phyloP scores from a whole-genome alignment of 2,113 vertebrate species.

The Columbina picui region DNA sequence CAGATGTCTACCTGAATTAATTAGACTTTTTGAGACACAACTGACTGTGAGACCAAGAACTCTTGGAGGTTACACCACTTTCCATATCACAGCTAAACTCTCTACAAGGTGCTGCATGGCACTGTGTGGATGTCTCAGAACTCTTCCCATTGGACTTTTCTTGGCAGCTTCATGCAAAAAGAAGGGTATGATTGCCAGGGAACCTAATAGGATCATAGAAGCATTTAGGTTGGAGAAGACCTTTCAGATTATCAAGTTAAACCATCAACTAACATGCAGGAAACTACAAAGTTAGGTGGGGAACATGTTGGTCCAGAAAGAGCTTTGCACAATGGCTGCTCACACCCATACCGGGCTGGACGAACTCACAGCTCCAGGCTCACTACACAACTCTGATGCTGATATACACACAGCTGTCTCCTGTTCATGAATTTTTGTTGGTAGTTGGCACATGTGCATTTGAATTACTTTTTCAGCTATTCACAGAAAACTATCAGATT shows the following conservation, averaged over 20 bases:
- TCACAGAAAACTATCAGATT: neutral
- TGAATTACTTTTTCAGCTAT: neutral
- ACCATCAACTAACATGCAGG: neutral
- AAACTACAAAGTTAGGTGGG: neutral
- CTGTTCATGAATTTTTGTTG: neutral
- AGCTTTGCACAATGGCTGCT: neutral
- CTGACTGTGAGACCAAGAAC: neutral
- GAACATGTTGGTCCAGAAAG: neutral
- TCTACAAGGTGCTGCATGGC: neutral
- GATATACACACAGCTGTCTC: neutral
- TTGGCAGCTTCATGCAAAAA: neutral
- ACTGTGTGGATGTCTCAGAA: neutral
- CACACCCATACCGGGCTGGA: neutral
- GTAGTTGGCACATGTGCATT: neutral
- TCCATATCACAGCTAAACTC: neutral
- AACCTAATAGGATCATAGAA: neutral
- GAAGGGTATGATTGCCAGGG: rapidly evolving
- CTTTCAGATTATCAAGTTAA: neutral
- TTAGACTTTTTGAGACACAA: neutral
- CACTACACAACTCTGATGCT: neutral
- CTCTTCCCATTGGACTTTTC: neutral
- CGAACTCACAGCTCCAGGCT: neutral
- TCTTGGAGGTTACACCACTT: neutral
- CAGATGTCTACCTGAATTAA: neutral
- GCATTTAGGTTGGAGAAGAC: neutral